These are phyloP conservation scores for Calyptomena viridis DNA, from an alignment of 2,113 vertebrate genomes.

Conservation along the genomic window DNA sequence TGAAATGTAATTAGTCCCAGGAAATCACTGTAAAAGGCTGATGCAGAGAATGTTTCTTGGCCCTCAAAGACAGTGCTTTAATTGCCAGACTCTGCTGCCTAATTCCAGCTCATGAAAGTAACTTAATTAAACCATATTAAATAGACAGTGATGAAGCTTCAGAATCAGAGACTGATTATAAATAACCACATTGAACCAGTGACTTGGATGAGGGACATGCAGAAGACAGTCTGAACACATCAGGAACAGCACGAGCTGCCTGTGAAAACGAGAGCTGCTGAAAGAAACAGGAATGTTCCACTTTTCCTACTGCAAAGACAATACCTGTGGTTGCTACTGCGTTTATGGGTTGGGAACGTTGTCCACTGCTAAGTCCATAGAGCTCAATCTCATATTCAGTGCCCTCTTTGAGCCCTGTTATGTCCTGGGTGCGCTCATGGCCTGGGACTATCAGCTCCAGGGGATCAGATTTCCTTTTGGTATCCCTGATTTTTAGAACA, in stretches of 20 bases:
- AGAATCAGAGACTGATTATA: not conserved
- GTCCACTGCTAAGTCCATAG: slow-evolving; percentile 85
- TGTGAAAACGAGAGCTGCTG: not conserved
- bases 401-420: slow-evolving; percentile 84
- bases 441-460: slow-evolving; percentile 82
- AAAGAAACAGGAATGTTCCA: not conserved
- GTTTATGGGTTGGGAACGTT: slow-evolving; percentile 82
- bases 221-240: not conserved
- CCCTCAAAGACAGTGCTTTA: not conserved
- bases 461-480: slow-evolving; percentile 73
- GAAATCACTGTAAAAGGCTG: not conserved
- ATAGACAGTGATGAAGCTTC: not conserved
- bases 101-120: not conserved
- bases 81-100: not conserved
- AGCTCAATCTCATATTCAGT: slow-evolving; percentile 88
- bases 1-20: not conserved
- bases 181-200: not conserved
- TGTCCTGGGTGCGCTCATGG: slow-evolving; percentile 76
- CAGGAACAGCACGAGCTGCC: not conserved
- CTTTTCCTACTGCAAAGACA: not conserved
- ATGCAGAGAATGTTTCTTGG: not conserved
- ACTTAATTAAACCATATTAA: not conserved
- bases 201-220: not conserved
- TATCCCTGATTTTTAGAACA: slow-evolving; percentile 86
- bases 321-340: slow-evolving; percentile 90